Conservation (phyloP, 1,140 invertebrate genomes). For the Zaprionus davidi region DNA sequence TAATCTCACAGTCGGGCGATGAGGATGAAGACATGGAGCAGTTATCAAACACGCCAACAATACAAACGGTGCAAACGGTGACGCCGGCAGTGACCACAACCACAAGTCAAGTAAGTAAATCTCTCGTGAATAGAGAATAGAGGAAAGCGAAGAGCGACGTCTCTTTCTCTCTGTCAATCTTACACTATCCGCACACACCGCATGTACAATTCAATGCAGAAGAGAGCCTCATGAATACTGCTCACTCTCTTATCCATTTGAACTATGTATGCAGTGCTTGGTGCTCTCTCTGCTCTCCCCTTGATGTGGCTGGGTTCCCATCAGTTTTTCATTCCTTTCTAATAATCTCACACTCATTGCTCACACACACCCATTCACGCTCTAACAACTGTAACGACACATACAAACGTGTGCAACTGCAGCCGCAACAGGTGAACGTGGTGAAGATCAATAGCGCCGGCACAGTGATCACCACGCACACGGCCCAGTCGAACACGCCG, state of each 20-base stretch:
- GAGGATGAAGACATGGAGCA: slow-evolving; percentile 79
- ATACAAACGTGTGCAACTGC: slow-evolving; percentile 10
- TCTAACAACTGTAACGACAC: slow-evolving; percentile 10
- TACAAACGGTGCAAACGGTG: slow-evolving; percentile 81
- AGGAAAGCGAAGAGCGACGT: background rate
- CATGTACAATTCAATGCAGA: too few species aligned
- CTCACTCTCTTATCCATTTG: too few species aligned
- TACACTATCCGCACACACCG: too few species aligned
- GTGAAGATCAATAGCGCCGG: slow-evolving; percentile 83
- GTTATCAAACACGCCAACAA: slow-evolving; percentile 82
- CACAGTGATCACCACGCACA: slow-evolving; percentile 80
- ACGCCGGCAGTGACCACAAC: slow-evolving; percentile 59
- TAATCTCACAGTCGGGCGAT: slow-evolving; percentile 74
- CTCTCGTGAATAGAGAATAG: background rate
- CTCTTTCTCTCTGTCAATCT: too few species aligned
- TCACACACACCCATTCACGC: slow-evolving; percentile 6
- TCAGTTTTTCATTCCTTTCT: background rate
- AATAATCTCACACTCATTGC: slow-evolving; percentile 4
- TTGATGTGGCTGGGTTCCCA: background rate
- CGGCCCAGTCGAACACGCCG: slow-evolving; percentile 71
- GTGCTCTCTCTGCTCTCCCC: background rate
- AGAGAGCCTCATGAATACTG: too few species aligned
- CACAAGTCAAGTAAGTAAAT: slow-evolving; percentile 75
- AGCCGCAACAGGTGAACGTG: slow-evolving; percentile 85
- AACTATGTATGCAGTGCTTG: too few species aligned